Base-by-base conservation (phyloP, 2,888 invertebrate species). In the Nebria salina region DNA sequence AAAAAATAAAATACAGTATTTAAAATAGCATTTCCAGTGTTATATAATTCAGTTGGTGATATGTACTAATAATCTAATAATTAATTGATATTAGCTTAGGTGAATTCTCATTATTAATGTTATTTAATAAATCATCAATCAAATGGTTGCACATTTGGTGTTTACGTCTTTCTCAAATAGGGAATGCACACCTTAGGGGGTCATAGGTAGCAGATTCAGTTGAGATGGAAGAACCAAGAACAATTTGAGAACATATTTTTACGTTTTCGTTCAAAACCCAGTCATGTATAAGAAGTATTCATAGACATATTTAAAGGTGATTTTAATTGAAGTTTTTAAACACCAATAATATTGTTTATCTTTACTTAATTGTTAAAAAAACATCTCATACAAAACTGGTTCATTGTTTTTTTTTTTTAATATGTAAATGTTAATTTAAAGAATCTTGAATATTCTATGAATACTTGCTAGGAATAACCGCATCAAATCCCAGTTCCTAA, bases 41-140 rank as follows among this genome's bases (percentile, higher is more conserved):
- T 73, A 42, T 73, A 42, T 41, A 41, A 20, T 41, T 73, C 43
- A 43, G 43, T 13, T 73, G 73, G 73, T 73, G 73, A 34, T 73
- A 73, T 73, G 70, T 70, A 70, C 15, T 70, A 42, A 26, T 73
- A 73, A 73, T 73, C 13, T 9, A 26, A 54, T 54, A 54, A 26
- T 41, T 73, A 26, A 73, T 73, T 73, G 73, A 73, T 73, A 73
- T 73, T 73, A 73, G 73, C 41, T 9, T 73, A 73, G 42, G 41
- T 73, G 15, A 73, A 73, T 34, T 73, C 73, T 73, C 73, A 41
- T 73, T 73, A 73, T 54, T 54, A 68, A 68, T 68, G 68, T 68
- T 68, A 73, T 73, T 26, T 73, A 4, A 73, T 73, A 73, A 73
- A 41, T 73, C 73, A 41, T 15, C 26, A 20, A 42, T 41, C 73